A percentile compares a stretch with the other conserved stretches of the same genome.
Conservation (phyloP, 2,113 vertebrate genomes). For the Archocentrus centrarchus region DNA sequence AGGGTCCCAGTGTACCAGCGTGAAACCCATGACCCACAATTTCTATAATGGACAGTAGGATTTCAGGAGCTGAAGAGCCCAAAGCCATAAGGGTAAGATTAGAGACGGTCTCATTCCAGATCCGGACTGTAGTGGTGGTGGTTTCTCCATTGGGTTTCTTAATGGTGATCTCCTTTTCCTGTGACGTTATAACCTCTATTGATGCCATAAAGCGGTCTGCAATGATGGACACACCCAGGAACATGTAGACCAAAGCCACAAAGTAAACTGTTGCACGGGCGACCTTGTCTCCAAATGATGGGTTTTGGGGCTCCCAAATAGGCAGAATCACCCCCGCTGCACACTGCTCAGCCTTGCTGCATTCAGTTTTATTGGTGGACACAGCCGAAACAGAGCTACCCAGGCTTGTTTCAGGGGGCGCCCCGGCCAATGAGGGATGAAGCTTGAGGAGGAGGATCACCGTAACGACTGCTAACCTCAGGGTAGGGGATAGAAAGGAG, state of each 20-base stretch:
- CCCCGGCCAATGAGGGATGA: slow-evolving; percentile 68
- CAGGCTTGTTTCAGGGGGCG: slow-evolving; percentile 65
- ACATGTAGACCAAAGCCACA: slow-evolving; percentile 98
- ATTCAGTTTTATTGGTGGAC: slow-evolving; percentile 79
- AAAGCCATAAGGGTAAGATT: slow-evolving; percentile 98
- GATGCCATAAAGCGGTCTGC: slow-evolving; percentile 99
- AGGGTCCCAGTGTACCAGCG: slow-evolving; percentile 91
- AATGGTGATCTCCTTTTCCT: slow-evolving; percentile 98
- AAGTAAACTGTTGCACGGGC: slow-evolving; percentile 97
- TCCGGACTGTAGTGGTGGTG: slow-evolving; percentile 93
- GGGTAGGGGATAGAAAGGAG: slow-evolving; percentile 73
- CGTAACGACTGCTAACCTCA: slow-evolving; percentile 78
- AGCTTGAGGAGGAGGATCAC: slow-evolving; percentile 81
- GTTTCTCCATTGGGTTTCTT: slow-evolving; percentile 98
- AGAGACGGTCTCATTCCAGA: slow-evolving; percentile 99
- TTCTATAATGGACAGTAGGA: slow-evolving; percentile 96
- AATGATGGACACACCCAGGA: slow-evolving; percentile 97
- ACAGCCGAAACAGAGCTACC: slow-evolving; percentile 71
- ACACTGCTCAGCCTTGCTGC: slow-evolving; percentile 86
- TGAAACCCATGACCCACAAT: slow-evolving; percentile 91
- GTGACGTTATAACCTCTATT: slow-evolving; percentile 98
- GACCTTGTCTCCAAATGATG: slow-evolving; percentile 96
- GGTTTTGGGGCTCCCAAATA: slow-evolving; percentile 94
- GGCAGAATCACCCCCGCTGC: slow-evolving; percentile 90
- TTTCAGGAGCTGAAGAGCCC: slow-evolving; percentile 96